A percentile compares a stretch with the other conserved stretches of the same genome.
These are phyloP conservation scores for Lasioglossum pauxillum DNA, from an alignment of 2,888 invertebrate genomes.

Conservation along the genomic window DNA sequence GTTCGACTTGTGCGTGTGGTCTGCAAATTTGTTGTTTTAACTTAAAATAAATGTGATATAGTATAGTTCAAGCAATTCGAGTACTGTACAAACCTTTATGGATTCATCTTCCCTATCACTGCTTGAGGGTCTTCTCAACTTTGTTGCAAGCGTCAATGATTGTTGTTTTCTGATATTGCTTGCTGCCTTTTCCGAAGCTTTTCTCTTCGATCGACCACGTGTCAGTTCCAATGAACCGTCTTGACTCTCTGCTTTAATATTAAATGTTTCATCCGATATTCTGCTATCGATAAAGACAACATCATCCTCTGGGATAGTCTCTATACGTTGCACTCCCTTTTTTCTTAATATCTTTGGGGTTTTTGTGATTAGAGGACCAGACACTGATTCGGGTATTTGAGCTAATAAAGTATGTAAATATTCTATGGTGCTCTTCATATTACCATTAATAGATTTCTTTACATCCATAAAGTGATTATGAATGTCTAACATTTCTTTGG, in stretches of 20 bases:
- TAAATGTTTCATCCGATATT: neutral
- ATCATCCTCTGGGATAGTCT: slow-evolving; percentile 79
- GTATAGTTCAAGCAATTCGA: neutral
- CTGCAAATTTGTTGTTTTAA: slow-evolving; percentile 35
- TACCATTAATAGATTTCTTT: slow-evolving; percentile 48
- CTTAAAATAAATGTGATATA: neutral
- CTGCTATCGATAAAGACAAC: slow-evolving; percentile 42
- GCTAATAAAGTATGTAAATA: slow-evolving; percentile 64
- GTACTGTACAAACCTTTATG: slow-evolving; percentile 57
- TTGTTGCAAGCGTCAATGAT: slow-evolving; percentile 55
- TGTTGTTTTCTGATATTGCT: slow-evolving; percentile 76
- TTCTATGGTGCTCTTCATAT: slow-evolving; percentile 54
- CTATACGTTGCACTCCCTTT: slow-evolving; percentile 70
- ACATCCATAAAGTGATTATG: slow-evolving; percentile 53
- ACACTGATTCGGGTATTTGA: slow-evolving; percentile 70
- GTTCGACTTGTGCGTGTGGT: slow-evolving; percentile 42
- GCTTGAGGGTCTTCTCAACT: slow-evolving; percentile 70
- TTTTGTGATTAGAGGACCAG: slow-evolving; percentile 76
- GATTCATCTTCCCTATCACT: slow-evolving; percentile 13
- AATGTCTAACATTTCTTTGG: slow-evolving; percentile 64
- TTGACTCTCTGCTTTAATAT: neutral
- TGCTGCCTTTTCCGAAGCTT: slow-evolving; percentile 77
- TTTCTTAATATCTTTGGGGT: slow-evolving; percentile 77
- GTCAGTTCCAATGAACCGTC: slow-evolving; percentile 24
- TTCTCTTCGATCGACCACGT: slow-evolving; percentile 64